These are phyloP conservation scores for Sisyra terminalis DNA, from an alignment of 2,888 invertebrate genomes.

Conservation along the genomic window DNA sequence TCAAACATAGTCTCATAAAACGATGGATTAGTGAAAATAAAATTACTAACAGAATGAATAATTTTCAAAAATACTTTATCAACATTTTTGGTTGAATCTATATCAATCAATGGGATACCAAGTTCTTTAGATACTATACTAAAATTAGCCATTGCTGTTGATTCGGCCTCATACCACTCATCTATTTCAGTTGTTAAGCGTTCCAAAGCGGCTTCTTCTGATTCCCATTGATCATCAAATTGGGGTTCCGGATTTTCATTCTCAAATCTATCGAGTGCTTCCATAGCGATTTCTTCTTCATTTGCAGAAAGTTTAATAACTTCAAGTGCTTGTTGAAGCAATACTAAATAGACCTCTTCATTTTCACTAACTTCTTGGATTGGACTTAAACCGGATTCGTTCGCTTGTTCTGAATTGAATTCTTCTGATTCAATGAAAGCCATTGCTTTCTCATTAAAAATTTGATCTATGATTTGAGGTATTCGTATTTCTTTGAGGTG, in stretches of 20 bases:
- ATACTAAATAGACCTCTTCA: not conserved
- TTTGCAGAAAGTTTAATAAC: constrained; percentile 19
- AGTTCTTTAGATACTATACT: constrained; percentile 22
- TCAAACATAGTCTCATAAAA: constrained; percentile 39
- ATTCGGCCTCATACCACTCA: constrained; percentile 27
- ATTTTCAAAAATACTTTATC: constrained; percentile 16
- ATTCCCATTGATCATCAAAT: constrained; percentile 31
- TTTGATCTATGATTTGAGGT: not conserved
- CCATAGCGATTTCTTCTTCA: constrained; percentile 31
- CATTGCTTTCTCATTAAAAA: not conserved
- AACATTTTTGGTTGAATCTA: constrained; percentile 27
- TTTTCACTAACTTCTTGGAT: not conserved
- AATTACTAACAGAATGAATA: too few species aligned
- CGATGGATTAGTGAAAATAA: constrained; percentile 21
- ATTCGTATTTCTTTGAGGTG: constrained; percentile 2
- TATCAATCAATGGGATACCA: constrained; percentile 28
- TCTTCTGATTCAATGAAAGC: constrained; percentile 4
- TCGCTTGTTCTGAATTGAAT: constrained; percentile 11
- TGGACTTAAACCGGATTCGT: not conserved
- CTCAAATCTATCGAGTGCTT: constrained; percentile 23
- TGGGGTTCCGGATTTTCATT: constrained; percentile 30
- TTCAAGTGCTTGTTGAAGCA: constrained; percentile 10
- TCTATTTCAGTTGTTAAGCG: constrained; percentile 30
- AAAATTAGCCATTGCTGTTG: constrained; percentile 11
- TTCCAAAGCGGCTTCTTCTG: constrained; percentile 28